Evolutionary conservation across 35 echinoderm and acorn worm genomes (phyloP).

Genomic region (Holothuria glaberrima): DNA sequence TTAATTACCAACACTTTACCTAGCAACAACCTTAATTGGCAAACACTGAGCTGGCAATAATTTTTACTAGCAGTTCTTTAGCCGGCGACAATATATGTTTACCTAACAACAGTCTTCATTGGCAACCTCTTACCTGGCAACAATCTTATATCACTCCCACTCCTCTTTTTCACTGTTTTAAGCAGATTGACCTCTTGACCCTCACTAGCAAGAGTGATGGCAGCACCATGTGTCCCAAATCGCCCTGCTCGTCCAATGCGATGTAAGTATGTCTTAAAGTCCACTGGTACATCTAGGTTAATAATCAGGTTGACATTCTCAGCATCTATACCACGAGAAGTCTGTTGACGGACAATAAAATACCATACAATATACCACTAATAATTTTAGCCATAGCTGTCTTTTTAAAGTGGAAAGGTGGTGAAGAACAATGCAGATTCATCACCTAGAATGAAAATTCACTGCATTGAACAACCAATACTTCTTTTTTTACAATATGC

Average conservation of each 20-base stretch:
- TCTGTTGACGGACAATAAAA: constrained; percentile 39
- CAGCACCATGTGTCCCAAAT: constrained; percentile 89
- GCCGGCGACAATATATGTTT: no score
- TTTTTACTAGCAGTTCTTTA: no score
- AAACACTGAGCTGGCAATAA: no score
- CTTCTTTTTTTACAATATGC: no score
- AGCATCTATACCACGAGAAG: constrained; percentile 96
- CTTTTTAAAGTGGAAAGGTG: no score
- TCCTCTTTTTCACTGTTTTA: constrained; percentile 72
- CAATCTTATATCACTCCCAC: constrained; percentile 61
- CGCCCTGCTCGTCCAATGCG: constrained; percentile 93
- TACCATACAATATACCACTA: no score
- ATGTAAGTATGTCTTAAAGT: constrained; percentile 95
- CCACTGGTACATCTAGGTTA: constrained; percentile 88
- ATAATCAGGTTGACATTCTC: constrained; percentile 96
- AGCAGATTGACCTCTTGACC: constrained; percentile 76
- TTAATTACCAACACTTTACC: no score
- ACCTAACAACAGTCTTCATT: background rate
- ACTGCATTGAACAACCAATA: no score
- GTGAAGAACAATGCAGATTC: no score
- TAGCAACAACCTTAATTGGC: no score
- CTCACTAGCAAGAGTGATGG: constrained; percentile 77
- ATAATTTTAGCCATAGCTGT: no score
- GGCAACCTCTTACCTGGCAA: constrained; percentile 68
- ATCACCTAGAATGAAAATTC: no score